These are phyloP conservation scores for Numida meleagris DNA, from an alignment of 2,113 vertebrate species.

Conservation along the genomic window DNA sequence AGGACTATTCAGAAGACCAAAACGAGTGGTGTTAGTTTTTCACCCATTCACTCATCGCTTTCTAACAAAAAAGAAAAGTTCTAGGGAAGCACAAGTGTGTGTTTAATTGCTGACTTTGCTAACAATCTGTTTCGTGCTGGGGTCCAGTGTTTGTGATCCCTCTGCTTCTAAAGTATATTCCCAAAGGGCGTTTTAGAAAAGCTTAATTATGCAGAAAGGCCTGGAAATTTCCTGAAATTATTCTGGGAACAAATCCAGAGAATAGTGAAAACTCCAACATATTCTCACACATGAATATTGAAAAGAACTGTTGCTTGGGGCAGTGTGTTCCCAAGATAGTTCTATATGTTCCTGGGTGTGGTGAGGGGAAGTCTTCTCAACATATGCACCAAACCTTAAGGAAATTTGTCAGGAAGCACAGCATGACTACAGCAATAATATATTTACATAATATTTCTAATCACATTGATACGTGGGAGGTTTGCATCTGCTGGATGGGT, in stretches of 20 bases:
- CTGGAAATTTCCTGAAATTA: conserved; percentile 25
- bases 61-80: neutral
- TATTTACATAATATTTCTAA: neutral
- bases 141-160: neutral
- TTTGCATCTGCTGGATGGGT: neutral
- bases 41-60: neutral
- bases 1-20: neutral
- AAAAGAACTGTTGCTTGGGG: neutral
- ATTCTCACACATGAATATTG: neutral
- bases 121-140: conserved; percentile 4
- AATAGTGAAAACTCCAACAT: neutral
- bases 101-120: neutral
- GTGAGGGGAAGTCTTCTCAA: neutral
- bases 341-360: neutral
- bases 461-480: neutral
- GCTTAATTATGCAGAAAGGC: neutral
- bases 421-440: neutral
- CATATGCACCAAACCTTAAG: neutral
- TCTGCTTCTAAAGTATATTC: conserved; percentile 29
- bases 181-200: neutral
- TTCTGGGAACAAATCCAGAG: conserved; percentile 41
- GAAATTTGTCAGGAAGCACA: neutral
- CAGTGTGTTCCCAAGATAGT: neutral
- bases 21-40: neutral
- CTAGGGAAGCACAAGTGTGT: neutral